A percentile compares a stretch with the other conserved stretches of the same genome.
These are phyloP conservation scores for Drosophila pseudoobscura DNA, from an alignment of 1,140 invertebrate genomes.

Conservation along the genomic window DNA sequence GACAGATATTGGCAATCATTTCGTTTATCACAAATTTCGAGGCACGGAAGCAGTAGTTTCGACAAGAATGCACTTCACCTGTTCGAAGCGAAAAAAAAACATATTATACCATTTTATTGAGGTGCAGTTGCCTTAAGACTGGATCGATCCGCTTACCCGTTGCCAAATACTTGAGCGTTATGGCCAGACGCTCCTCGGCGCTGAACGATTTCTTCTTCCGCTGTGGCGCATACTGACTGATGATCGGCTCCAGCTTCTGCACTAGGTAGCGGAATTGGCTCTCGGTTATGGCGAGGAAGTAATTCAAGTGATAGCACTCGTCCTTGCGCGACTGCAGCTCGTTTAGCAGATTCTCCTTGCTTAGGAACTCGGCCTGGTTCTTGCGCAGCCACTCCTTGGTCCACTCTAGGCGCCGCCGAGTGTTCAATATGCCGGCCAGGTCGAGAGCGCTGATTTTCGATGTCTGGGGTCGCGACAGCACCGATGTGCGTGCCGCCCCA, in stretches of 20 bases:
- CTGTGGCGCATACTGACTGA: constrained; percentile 77
- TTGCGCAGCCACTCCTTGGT: constrained; percentile 82
- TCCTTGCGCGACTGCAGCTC: constrained; percentile 78
- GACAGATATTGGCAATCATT: constrained; percentile 83
- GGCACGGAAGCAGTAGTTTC: constrained; percentile 83
- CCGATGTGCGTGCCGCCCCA: constrained; percentile 67
- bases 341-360: constrained; percentile 75
- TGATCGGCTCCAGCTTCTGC: constrained; percentile 74
- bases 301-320: constrained; percentile 82
- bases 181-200: constrained; percentile 79
- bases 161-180: constrained; percentile 82
- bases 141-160: constrained; percentile 59
- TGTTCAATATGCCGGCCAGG: constrained; percentile 75
- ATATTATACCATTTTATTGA: no score
- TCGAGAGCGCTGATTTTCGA: constrained; percentile 78
- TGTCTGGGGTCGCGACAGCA: constrained; percentile 62
- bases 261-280: constrained; percentile 78
- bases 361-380: constrained; percentile 75
- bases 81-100: neutral
- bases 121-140: neutral
- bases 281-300: constrained; percentile 81
- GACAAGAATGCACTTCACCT: constrained; percentile 83
- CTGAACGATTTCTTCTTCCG: constrained; percentile 81
- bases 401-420: constrained; percentile 73
- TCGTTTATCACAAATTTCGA: constrained; percentile 83